Conservation (phyloP, 2,113 vertebrate species). For the Callorhinus ursinus region DNA sequence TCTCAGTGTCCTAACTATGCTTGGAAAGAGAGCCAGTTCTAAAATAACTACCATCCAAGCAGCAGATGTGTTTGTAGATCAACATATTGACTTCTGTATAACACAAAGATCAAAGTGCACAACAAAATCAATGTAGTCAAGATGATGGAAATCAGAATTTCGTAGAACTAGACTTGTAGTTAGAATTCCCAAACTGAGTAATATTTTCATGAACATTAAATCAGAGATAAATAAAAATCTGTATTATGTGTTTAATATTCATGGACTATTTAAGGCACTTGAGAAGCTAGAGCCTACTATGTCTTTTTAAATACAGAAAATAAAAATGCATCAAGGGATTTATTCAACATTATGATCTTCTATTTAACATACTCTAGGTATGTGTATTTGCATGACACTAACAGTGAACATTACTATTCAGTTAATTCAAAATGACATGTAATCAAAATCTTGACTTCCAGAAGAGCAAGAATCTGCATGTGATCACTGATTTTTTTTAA, state of each 20-base stretch:
- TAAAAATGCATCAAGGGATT: not conserved
- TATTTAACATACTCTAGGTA: not conserved
- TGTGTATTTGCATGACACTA: not conserved
- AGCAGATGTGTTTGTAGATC: conserved; percentile 69
- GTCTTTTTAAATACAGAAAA: not conserved
- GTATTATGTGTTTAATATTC: not conserved
- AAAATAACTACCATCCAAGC: conserved; percentile 60
- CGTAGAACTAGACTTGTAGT: not conserved
- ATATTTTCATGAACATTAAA: conserved; percentile 52
- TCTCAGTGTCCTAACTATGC: not conserved
- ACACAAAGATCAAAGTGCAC: conserved; percentile 67
- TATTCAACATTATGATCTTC: conserved; percentile 7
- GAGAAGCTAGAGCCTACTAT: not conserved
- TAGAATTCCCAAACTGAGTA: not conserved
- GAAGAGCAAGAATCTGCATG: not conserved
- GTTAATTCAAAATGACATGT: not conserved
- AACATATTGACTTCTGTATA: conserved; percentile 71
- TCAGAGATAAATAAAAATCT: conserved; percentile 18
- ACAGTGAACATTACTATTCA: not conserved
- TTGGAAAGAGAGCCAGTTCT: conserved; percentile 59
- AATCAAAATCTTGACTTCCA: conserved; percentile 20
- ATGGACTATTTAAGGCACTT: not conserved
- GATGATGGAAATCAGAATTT: conserved; percentile 62
- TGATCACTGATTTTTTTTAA: not conserved
- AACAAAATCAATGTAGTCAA: conserved; percentile 64